Conservation (phyloP, 2,888 invertebrate species). For the Macrosoma leucophasiata region DNA sequence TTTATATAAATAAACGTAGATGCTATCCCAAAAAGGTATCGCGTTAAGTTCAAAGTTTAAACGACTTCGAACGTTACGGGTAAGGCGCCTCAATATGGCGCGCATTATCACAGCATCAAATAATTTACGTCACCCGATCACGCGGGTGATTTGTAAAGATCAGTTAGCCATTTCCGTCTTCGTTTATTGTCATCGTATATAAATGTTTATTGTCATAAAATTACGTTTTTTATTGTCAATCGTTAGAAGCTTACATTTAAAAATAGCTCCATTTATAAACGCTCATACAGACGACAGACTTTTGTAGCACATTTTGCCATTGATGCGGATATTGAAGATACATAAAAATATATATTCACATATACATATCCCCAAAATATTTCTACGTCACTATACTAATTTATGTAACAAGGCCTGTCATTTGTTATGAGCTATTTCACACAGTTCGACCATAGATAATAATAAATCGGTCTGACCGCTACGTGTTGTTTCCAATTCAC, state of each 20-base stretch:
- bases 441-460: too few species aligned
- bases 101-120: constrained; percentile 42
- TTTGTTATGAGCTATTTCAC: too few species aligned
- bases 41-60: constrained; percentile 35
- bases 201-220: constrained; percentile 27
- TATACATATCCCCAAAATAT: too few species aligned
- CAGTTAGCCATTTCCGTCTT: constrained; percentile 41
- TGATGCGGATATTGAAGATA: too few species aligned
- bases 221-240: constrained; percentile 20
- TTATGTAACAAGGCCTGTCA: too few species aligned
- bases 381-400: too few species aligned
- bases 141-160: constrained; percentile 54
- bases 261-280: too few species aligned
- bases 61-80: constrained; percentile 34
- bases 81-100: constrained; percentile 31
- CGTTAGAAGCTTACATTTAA: constrained; percentile 19
- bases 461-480: too few species aligned
- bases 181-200: constrained; percentile 14
- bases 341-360: too few species aligned
- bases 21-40: constrained; percentile 49
- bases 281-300: too few species aligned
- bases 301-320: too few species aligned
- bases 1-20: constrained; percentile 23
- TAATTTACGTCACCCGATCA: constrained; percentile 50
- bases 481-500: too few species aligned